Evolutionary conservation across 1,140 invertebrate species (phyloP).

Genomic region (Oryzaephilus surinamensis): DNA sequence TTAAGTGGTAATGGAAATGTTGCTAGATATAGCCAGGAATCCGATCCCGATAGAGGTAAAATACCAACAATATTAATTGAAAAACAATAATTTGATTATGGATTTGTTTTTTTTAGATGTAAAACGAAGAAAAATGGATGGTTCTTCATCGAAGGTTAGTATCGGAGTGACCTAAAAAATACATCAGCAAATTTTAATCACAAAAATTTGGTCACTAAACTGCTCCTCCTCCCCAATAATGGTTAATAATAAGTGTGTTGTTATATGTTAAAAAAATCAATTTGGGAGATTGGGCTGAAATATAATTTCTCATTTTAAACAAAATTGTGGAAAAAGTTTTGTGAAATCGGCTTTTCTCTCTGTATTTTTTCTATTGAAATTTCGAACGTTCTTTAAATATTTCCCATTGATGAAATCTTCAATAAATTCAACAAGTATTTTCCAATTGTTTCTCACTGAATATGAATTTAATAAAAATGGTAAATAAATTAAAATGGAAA

Average conservation of each 20-base stretch:
- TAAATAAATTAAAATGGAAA: no score
- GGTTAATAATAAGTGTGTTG: no score
- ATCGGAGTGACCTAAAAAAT: constrained; percentile 45
- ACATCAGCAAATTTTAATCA: constrained; percentile 30
- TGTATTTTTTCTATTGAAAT: no score
- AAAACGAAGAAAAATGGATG: constrained; percentile 72
- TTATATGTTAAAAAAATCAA: no score
- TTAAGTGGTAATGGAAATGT: constrained; percentile 12
- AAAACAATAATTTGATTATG: constrained; percentile 1
- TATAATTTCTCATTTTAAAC: constrained; percentile 9
- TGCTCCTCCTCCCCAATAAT: no score
- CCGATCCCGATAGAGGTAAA: constrained; percentile 34
- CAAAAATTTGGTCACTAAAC: no score
- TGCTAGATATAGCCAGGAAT: constrained; percentile 29
- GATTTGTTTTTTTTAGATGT: constrained; percentile 42
- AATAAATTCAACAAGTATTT: no score
- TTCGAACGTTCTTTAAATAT: no score
- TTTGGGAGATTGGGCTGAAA: constrained; percentile 37
- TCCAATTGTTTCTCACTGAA: no score
- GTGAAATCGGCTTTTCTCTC: no score
- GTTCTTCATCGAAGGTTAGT: constrained; percentile 63
- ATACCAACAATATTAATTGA: background rate
- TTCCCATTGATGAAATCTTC: no score
- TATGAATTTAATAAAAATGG: no score
- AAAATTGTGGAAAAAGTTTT: constrained; percentile 7